A percentile compares a stretch with the other conserved stretches of the same genome.
These are phyloP conservation scores for Pocillopora damicornis DNA, from an alignment of 64 coral and sea anemone species.

Conservation along the genomic window DNA sequence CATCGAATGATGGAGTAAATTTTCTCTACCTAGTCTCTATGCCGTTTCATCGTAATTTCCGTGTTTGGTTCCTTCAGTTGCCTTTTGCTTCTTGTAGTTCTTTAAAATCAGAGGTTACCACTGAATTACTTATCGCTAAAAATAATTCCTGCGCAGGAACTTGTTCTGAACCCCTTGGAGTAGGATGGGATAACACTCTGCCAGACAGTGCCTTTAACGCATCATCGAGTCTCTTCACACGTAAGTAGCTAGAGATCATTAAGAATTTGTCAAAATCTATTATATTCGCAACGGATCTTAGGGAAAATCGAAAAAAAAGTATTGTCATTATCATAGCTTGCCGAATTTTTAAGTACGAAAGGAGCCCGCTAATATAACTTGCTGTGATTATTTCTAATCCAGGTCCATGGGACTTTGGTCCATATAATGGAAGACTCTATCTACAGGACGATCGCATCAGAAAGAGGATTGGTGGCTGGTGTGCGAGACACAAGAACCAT, in stretches of 20 bases:
- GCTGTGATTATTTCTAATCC: not conserved
- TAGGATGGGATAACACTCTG: conserved; percentile 68
- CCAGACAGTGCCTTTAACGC: conserved; percentile 79
- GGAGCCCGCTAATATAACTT: too few species aligned
- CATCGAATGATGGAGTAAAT: too few species aligned
- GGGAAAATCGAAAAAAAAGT: too few species aligned
- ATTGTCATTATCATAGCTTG: too few species aligned
- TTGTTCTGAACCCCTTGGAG: conserved; percentile 62
- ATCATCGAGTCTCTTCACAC: conserved; percentile 51
- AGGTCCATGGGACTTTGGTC: conserved; percentile 84
- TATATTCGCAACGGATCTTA: too few species aligned
- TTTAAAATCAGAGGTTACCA: not conserved
- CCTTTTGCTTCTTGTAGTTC: too few species aligned
- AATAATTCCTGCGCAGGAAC: conserved; percentile 37
- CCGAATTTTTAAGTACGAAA: too few species aligned
- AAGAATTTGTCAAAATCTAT: not conserved
- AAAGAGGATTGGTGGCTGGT: conserved; percentile 76
- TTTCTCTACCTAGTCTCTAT: too few species aligned
- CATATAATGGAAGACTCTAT: conserved; percentile 77
- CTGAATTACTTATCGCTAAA: not conserved
- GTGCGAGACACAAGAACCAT: conserved; percentile 39
- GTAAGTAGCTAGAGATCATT: not conserved
- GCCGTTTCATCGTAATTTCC: too few species aligned
- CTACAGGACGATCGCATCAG: conserved; percentile 66
- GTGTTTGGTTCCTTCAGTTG: too few species aligned